Percentiles rank a stretch among this genome's conserved stretches.
phyloP scores from a whole-genome alignment of 2,113 vertebrate genomes.

The Oryzias melastigma region DNA sequence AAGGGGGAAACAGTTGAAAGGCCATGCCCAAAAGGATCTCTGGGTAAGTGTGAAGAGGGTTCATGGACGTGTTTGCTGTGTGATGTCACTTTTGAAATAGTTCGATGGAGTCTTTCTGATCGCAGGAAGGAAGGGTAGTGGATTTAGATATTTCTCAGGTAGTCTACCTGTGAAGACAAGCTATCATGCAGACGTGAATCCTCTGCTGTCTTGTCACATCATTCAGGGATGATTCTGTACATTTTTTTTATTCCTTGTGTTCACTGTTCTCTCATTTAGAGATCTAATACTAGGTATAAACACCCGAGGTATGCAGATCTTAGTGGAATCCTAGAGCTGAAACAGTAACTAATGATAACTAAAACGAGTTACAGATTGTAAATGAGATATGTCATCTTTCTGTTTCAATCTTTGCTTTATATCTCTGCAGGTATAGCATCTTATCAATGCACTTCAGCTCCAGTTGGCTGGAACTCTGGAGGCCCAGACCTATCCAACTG shows the following conservation, averaged over 20 bases:
- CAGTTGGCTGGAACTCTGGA: conserved; percentile 86
- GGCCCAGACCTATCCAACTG: conserved; percentile 91
- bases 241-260: conserved; percentile 9
- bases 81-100: conserved; percentile 58
- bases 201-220: conserved; percentile 32
- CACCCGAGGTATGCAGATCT: too few relatives aligned
- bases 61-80: conserved; percentile 35
- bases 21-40: conserved; percentile 90
- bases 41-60: conserved; percentile 74
- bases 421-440: conserved; percentile 84
- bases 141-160: conserved; percentile 24
- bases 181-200: conserved; percentile 42
- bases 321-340: too few relatives aligned
- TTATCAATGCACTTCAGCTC: conserved; percentile 83
- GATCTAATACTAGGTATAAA: too few relatives aligned
- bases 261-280: conserved; percentile 6
- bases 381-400: not conserved
- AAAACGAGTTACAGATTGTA: too few relatives aligned
- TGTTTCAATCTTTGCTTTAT: conserved; percentile 14
- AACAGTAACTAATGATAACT: too few relatives aligned
- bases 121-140: conserved; percentile 12
- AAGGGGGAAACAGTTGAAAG: conserved; percentile 89
- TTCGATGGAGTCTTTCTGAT: conserved; percentile 62
- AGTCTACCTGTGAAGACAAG: conserved; percentile 25
- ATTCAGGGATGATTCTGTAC: conserved; percentile 14